Base-by-base conservation (phyloP, 2,797 vertebrate species). In the Salarias fasciatus region DNA sequence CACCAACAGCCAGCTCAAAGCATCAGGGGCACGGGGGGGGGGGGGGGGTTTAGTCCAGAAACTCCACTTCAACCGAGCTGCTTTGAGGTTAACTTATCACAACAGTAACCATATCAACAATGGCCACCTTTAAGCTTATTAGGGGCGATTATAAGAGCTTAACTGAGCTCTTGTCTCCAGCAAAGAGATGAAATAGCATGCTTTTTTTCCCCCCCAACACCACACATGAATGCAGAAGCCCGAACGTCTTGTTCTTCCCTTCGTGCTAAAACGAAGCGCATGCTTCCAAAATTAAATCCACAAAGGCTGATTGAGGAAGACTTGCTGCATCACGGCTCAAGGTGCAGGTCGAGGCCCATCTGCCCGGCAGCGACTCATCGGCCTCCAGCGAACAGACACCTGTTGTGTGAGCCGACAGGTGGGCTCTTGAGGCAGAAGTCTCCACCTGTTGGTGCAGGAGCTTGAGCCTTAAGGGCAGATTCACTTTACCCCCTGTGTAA, bases 71-170 rank as follows among this genome's bases (percentile, higher is more conserved):
- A 31, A 46, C 65, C 3, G 31, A 75, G 46, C 49, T 61, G 61
- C 72, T 78, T 59, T 63, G 61, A 86, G 75, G 79, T 77, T 76
- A 76, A 84, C 51, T 42, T 70, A 63, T 79, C 82, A 78, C 72
- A 72, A 63, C 69, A 69, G 82, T 51, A 72, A 80, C 85, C 70
- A 69, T 73, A 85, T 86, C 85, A 88, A 87, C 86, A 84, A 77
- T 46, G 73, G 73, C 69, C 72, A 77, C 78, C 69, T 85, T 82
- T 88, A 90, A 90, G 85, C 90, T 89, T 63, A 87, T 92, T 89
- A 88, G 58, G 33, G 7, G 66, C 3, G 75, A 90, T 91, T 89
- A 91, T 61, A 24, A 77, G 52, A 65, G 78, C 82, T 88, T 80
- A 83, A 69, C 69, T 11, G 42, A 59, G 66, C 75, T 84, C 61